Conservation (phyloP, 2,797 vertebrate species). For the Gobio occitaniae region DNA sequence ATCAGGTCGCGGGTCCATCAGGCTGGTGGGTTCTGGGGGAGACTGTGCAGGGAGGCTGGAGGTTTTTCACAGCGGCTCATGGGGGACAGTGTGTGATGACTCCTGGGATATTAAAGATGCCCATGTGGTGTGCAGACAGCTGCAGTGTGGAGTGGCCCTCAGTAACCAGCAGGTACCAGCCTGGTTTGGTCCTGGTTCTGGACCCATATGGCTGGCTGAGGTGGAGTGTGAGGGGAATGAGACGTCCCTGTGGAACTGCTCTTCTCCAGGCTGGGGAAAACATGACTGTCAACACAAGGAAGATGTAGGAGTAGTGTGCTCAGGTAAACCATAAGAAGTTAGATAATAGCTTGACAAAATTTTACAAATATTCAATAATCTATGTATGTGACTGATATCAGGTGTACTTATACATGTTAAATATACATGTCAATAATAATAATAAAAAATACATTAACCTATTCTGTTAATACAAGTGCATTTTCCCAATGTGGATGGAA, state of each 20-base stretch:
- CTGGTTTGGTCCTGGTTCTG: slow-evolving; percentile 42
- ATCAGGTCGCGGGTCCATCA: background rate
- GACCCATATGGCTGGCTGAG: slow-evolving; percentile 48
- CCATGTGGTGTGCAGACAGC: slow-evolving; percentile 54
- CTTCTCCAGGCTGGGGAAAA: slow-evolving; percentile 5
- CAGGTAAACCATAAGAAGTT: no score
- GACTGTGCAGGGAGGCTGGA: slow-evolving; percentile 31
- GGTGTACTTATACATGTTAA: background rate
- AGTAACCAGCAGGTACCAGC: slow-evolving; percentile 21
- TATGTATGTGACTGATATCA: background rate
- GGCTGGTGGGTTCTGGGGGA: slow-evolving; percentile 37
- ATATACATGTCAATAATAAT: no score
- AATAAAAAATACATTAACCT: no score
- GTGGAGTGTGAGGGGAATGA: slow-evolving; percentile 44
- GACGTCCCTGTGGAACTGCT: slow-evolving; percentile 48
- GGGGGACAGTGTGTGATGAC: background rate
- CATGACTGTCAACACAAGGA: no score
- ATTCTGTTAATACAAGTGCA: no score
- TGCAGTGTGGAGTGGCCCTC: slow-evolving; percentile 54
- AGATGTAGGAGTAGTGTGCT: no score
- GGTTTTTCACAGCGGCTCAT: no score
- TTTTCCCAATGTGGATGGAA: no score
- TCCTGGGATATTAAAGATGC: slow-evolving; percentile 53
- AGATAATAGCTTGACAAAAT: no score
- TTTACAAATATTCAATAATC: no score